Base-by-base conservation (phyloP, 2,797 vertebrate genomes). In the Galago senegalensis region DNA sequence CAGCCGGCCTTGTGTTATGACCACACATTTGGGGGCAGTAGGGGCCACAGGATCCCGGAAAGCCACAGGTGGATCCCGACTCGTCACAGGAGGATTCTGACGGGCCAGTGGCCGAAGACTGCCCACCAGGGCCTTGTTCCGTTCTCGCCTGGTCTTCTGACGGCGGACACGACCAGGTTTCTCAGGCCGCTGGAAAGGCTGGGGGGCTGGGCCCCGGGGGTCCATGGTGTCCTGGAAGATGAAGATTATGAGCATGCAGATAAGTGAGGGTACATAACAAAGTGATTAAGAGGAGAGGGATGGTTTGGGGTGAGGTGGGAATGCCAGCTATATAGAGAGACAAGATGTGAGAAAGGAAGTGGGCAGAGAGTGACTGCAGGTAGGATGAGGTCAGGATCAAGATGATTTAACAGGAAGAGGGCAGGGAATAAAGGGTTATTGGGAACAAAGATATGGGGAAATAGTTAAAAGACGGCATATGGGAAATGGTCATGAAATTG, bases 1-100 rank as follows among this genome's bases (percentile, higher is more conserved):
- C 67, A 99, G 98, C 18, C 99, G 99, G 79, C 98, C 98, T 46
- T 99, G 98, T 37, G 99, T 99, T 97, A 99, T 99, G 77, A 99
- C 98, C 70, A 99, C 89, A 1, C 96, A 76, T 27, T 95, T 96
- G 86, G 83, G 11, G 20, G 79, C 93, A 77, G 60, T 21, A 95
- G 94, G 21, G 3, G 23, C 93, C 73, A 84, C 25, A 61, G 87
- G 79, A 73, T 92, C 70, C 88, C 5, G 77, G 98, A 82, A 37
- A 18, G 31, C 56, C 25, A 53, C 16, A 67, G 82, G 53, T 7
- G 67, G 82, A 72, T 96, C 87, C 37, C 14, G 72, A 49, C 61
- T 63, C 43, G 91, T 65, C 5, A 98, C 94, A 60, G 98, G 98
- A 87, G 98, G 53, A 87, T 92, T 53, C 18, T 60, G 93, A 67